Base-by-base conservation (phyloP, 2,797 vertebrate genomes). In the Phylloscopus collybita region DNA sequence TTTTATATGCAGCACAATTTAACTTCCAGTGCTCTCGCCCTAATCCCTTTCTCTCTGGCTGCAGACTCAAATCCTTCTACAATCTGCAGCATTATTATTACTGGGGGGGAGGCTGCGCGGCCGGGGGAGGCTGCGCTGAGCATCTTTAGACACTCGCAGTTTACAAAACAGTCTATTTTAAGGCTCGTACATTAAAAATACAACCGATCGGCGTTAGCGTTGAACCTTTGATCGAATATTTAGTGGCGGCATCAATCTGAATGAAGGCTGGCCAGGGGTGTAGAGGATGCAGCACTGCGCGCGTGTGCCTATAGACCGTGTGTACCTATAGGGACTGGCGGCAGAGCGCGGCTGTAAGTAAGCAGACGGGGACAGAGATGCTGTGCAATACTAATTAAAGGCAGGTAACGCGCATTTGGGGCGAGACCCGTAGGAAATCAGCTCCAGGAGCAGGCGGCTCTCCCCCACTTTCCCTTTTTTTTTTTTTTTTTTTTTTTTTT, bases 1-100 rank as follows among this genome's bases (percentile, higher is more conserved):
- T 98, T 98, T 98, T 98, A 98, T 97, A 98, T 98, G 98, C 98
- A 99, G 98, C 98, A 98, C 98, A 98, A 98, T 99, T 98, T 98
- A 98, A 99, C 98, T 99, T 98, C 98, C 98, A 98, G 97, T 96
- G 98, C 98, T 98, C 98, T 98, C 98, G 97, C 97, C 97, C 98
- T 99, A 98, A 99, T 99, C 98, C 98, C 97, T 97, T 97, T 97
- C 97, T 97, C 97, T 97, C 97, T 97, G 97, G 97, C 98, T 98
- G 98, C 97, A 96, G 98, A 95, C 98, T 98, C 98, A 98, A 98
- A 99, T 98, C 98, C 98, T 98, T 97, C 98, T 97, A 98, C 98
- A 98, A 98, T 98, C 96, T 96, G 97, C 97, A 92, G 93, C 94
- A 25, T 93, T 94, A 82, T 87, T 94, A 59, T 73, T 76, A 38